Evolutionary conservation across 2,888 invertebrate species (phyloP).

Genomic region (Oscheius sp.): DNA sequence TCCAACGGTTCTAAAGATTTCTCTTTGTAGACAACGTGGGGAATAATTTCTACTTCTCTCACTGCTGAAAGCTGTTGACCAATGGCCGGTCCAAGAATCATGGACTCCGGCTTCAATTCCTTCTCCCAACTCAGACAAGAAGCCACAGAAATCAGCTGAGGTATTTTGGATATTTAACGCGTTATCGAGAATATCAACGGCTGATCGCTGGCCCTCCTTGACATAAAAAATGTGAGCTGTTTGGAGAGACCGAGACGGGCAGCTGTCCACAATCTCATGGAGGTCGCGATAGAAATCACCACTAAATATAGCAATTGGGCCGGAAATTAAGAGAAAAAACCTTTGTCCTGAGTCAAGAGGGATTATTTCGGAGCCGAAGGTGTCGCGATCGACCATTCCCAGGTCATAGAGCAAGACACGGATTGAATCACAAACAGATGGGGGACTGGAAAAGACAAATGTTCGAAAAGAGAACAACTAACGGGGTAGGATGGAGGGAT

Average conservation of each 20-base stretch:
- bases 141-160: slow-evolving; percentile 78
- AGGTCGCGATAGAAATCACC: slow-evolving; percentile 85
- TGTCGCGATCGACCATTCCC: slow-evolving; percentile 83
- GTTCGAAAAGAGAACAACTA: not conserved
- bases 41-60: too few species aligned
- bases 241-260: slow-evolving; percentile 82
- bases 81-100: slow-evolving; percentile 93
- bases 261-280: slow-evolving; percentile 82
- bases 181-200: slow-evolving; percentile 85
- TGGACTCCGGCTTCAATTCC: slow-evolving; percentile 87
- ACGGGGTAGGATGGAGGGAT: slow-evolving; percentile 8
- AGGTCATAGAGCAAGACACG: slow-evolving; percentile 94
- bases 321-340: slow-evolving; percentile 25
- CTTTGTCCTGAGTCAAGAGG: slow-evolving; percentile 79
- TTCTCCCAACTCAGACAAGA: slow-evolving; percentile 85
- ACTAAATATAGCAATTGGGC: slow-evolving; percentile 22
- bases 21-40: not conserved
- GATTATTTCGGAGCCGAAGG: slow-evolving; percentile 75
- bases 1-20: slow-evolving; percentile 46
- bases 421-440: slow-evolving; percentile 89
- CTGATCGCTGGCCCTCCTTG: slow-evolving; percentile 84
- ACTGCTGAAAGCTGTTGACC: slow-evolving; percentile 80
- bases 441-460: slow-evolving; percentile 48
- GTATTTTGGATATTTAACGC: slow-evolving; percentile 76
- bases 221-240: slow-evolving; percentile 95